phyloP scores from a whole-genome alignment of 2,888 invertebrate species.

The Microctonus brassicae region DNA sequence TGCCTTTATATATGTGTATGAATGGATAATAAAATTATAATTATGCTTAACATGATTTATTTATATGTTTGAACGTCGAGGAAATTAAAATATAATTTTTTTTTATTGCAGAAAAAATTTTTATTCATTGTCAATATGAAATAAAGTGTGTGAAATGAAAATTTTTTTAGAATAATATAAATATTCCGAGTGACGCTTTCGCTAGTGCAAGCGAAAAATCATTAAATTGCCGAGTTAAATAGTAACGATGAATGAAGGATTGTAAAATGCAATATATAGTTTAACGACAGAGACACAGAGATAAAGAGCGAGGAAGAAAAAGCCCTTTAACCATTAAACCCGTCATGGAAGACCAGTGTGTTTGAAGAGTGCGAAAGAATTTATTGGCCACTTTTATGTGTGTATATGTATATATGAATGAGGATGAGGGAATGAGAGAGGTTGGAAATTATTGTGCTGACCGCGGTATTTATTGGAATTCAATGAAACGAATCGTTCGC shows the following conservation, averaged over 20 bases:
- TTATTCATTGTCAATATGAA: not conserved
- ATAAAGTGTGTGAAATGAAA: not conserved
- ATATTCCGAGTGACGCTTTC: not conserved
- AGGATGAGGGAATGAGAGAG: not conserved
- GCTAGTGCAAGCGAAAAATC: not conserved
- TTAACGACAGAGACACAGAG: not conserved
- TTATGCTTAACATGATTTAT: not conserved
- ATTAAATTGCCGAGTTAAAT: conserved; percentile 11
- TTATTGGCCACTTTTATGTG: conserved; percentile 40
- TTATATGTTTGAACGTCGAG: not conserved
- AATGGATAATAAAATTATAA: not conserved
- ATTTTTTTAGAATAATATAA: not conserved
- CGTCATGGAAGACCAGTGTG: conserved; percentile 37
- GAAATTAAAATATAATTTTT: not conserved
- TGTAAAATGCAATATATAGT: conserved; percentile 33
- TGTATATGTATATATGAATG: not conserved
- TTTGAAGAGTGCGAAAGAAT: conserved; percentile 45
- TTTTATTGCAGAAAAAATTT: not conserved
- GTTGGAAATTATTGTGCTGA: conserved; percentile 43
- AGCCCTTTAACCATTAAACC: conserved; percentile 38
- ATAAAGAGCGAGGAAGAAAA: not conserved
- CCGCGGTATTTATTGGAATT: conserved; percentile 49
- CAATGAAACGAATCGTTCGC: conserved; percentile 45
- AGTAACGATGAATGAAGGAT: not conserved
- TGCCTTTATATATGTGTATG: not conserved